These are phyloP conservation scores for Cerceris ruficornis DNA, from an alignment of 2,888 invertebrate genomes.

Conservation along the genomic window DNA sequence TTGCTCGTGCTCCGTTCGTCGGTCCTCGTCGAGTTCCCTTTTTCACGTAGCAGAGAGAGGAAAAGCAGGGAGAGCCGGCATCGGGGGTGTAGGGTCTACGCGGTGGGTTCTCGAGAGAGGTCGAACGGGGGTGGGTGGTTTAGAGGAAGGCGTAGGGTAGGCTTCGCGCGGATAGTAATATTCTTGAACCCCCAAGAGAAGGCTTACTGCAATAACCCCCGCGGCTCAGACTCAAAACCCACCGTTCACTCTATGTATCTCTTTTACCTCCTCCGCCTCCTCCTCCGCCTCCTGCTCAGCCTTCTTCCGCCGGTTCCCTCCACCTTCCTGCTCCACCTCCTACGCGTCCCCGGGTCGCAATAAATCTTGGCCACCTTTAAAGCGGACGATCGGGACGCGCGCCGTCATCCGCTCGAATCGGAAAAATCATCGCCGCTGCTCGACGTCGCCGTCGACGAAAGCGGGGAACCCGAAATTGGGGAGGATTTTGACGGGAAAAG, in stretches of 20 bases:
- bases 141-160: constrained; percentile 68
- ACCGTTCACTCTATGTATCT: constrained; percentile 70
- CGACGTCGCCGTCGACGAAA: constrained; percentile 6
- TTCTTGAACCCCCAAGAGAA: constrained; percentile 81
- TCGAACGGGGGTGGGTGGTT: constrained; percentile 56
- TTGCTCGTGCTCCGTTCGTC: constrained; percentile 6
- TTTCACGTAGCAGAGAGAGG: constrained; percentile 38
- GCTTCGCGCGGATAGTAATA: constrained; percentile 77
- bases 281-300: constrained; percentile 29
- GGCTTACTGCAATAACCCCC: constrained; percentile 81
- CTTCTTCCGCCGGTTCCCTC: constrained; percentile 29
- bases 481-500: too few species aligned
- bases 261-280: constrained; percentile 54
- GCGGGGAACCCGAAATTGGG: too few species aligned
- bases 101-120: constrained; percentile 43
- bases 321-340: constrained; percentile 50
- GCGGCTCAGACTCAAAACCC: constrained; percentile 79
- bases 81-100: constrained; percentile 52
- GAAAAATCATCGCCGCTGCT: constrained; percentile 26
- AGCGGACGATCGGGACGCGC: constrained; percentile 57
- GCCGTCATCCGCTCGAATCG: constrained; percentile 29
- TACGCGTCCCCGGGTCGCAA: constrained; percentile 64
- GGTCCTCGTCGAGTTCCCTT: neutral
- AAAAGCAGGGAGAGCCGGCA: constrained; percentile 37
- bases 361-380: constrained; percentile 76